Base-by-base conservation (phyloP, 2,797 vertebrate species). In the Sphaeramia orbicularis region DNA sequence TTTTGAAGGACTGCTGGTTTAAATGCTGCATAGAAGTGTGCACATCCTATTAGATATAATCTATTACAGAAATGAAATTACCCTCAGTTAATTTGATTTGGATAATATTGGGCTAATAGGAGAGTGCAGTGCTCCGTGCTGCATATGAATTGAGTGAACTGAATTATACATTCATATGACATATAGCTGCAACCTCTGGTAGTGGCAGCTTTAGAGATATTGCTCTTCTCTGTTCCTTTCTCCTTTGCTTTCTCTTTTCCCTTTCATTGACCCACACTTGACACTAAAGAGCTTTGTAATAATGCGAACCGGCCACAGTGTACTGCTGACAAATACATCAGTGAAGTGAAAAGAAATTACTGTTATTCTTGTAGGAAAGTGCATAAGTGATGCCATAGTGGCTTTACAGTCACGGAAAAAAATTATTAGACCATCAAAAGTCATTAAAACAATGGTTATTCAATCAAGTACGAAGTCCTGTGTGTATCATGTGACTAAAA, bases 51-150 rank as follows among this genome's bases (percentile, higher is more conserved):
- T 78, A 80, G 81, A 86, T 78, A 49, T 53, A 78, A 80, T 86
- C 81, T 84, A 72, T 85, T 84, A 80, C 44, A 74, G 76, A 80
- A 85, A 88, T 88, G 71, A 83, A 88, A 92, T 91, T 86, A 86
- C 60, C 66, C 78, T 64, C 70, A 71, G 81, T 86, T 91, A 86
- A 91, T 91, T 85, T 84, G 74, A 91, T 91, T 87, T 84, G 60
- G 60, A 83, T 83, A 83, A 84, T 91, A 89, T 85, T 83, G 52
- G 71, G 63, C 80, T 86, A 86, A 91, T 83, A 84, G 78, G 80
- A 83, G 63, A 60, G 74, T 65, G 40, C 14, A 7, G 68, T 35
- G 68, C 65, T 61, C 54, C 66, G 65, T 73, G 68, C 64, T 81
- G 84, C 85, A 86, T 86, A 75, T 81, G 59, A 89, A 86, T 79